phyloP scores from a whole-genome alignment of 30 jellyfish, hydroid and myxozoan species.

The Aurelia aurita region DNA sequence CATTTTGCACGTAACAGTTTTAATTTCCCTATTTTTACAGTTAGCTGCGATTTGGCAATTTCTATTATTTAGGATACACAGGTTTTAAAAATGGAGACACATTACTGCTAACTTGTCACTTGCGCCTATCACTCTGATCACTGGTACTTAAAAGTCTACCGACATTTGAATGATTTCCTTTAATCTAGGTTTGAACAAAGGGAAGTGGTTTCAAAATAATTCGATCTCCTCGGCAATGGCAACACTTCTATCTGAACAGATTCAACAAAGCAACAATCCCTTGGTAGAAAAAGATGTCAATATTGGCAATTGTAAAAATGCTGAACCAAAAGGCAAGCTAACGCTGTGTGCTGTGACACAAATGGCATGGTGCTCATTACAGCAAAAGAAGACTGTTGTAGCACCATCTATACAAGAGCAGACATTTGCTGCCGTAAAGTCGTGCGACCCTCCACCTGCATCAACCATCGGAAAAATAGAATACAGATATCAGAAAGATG shows the following conservation, averaged over 20 bases:
- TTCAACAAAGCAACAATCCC: background rate
- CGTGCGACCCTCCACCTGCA: background rate
- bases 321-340: background rate
- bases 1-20: too few species aligned
- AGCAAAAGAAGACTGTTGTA: background rate
- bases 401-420: background rate
- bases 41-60: too few species aligned
- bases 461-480: background rate
- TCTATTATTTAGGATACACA: too few species aligned
- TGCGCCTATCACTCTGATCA: too few species aligned
- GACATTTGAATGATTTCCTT: too few species aligned
- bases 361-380: background rate
- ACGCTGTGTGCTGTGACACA: background rate
- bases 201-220: slow-evolving; percentile 31
- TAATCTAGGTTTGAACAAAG: slow-evolving; percentile 5
- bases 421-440: background rate
- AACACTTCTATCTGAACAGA: slow-evolving; percentile 17
- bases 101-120: too few species aligned
- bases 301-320: background rate
- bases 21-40: too few species aligned
- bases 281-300: background rate
- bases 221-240: slow-evolving; percentile 43
- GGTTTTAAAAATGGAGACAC: too few species aligned
- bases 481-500: background rate
- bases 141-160: too few species aligned